Conservation (phyloP, 2,113 vertebrate genomes). For the Prionailurus viverrinus region DNA sequence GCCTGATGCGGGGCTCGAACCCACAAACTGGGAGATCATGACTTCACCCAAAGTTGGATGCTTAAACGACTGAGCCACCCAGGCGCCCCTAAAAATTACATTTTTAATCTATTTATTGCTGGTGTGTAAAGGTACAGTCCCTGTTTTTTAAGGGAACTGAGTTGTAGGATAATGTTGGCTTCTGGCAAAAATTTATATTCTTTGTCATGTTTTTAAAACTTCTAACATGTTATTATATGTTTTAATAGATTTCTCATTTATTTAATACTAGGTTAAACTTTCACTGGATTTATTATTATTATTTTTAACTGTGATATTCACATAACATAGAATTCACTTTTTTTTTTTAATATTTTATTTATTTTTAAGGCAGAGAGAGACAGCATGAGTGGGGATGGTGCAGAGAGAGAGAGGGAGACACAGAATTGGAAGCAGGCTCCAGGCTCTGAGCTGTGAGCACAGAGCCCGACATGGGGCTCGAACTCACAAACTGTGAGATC, state of each 20-base stretch:
- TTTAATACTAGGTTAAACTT: background rate
- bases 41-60: too few species aligned
- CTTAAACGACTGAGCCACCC: too few species aligned
- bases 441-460: too few species aligned
- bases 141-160: background rate
- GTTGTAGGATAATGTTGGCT: background rate
- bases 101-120: slow-evolving; percentile 1
- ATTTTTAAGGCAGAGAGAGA: too few species aligned
- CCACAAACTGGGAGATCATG: too few species aligned
- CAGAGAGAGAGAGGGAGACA: too few species aligned
- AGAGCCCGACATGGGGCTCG: too few species aligned
- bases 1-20: too few species aligned
- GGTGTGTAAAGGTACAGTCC: background rate
- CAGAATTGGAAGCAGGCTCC: too few species aligned
- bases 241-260: background rate
- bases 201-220: background rate
- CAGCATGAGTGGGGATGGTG: too few species aligned
- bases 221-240: background rate
- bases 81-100: background rate
- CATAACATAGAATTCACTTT: background rate
- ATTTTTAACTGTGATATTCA: background rate
- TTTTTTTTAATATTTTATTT: background rate
- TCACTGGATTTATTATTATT: background rate
- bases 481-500: too few species aligned
- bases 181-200: background rate